Evolutionary conservation across 2,113 vertebrate species (phyloP), one percentile per base, ranked within the genome.

Genomic region (Eleginops maclovinus): DNA sequence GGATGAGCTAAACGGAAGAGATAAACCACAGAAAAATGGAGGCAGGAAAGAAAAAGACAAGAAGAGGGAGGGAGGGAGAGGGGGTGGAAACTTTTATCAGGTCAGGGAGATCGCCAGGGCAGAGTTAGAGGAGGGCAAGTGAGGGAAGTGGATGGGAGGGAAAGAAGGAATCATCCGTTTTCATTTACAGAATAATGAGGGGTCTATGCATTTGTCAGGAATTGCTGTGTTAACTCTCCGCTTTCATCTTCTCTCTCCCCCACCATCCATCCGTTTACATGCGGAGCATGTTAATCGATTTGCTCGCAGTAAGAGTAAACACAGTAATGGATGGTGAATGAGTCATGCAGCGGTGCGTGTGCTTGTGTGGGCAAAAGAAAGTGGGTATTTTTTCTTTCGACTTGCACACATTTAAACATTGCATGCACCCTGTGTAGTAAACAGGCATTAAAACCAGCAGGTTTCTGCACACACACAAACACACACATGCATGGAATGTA

Each of bases 271-370:
- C 77, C 73, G 10, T 85, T 86, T 77, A 79, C 83, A 88, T 80
- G 77, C 75, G 82, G 66, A 83, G 84, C 88, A 88, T 89, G 77
- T 77, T 84, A 90, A 91, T 91, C 70, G 67, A 88, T 89, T 88
- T 77, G 73, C 70, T 76, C 63, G 44, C 84, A 68, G 81, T 77
- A 21, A 55, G 73, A 79, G 76, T 79, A 81, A 82, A 85, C 85
- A 83, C 79, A 43, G 81, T 17, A 79, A 62, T 1, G 80, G 63
- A 62, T 54, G 72, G 47, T 47, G 68, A 70, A 72, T 69, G 78
- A 89, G 77, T 79, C 77, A 85, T 50, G 77, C 56, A 28, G 58
- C 31, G 1, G 31, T 69, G 75, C 58, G 62, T 65, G 19, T 61
- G 36, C 26, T 40, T 79, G 49, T 9, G 13, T 49, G 28, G n/a